Percentiles rank a stretch among this genome's conserved stretches.
These are phyloP conservation scores for honey bee (Apis mellifera) DNA, from an alignment of 1,140 invertebrate genomes.

Conservation along the genomic window Amel_HAv3.1 CM009942.2:855001-855500, in stretches of 20 bases:
- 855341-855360: too few relatives aligned
- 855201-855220: conserved; percentile 53
- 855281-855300: too few relatives aligned
- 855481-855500: too few relatives aligned
- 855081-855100: conserved; percentile 11
- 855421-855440: neutral
- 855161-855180: conserved; percentile 50
- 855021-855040: conserved; percentile 50
- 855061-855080: conserved; percentile 34
- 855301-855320: too few relatives aligned
- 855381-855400: too few relatives aligned
- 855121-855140: conserved; percentile 39
- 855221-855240: neutral
- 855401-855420: conserved; percentile 4
- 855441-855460: too few relatives aligned
- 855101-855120: conserved; percentile 10
- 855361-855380: too few relatives aligned
- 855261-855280: too few relatives aligned
- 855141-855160: conserved; percentile 40
- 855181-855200: conserved; percentile 55
- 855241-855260: neutral
- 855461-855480: too few relatives aligned
- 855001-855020: conserved; percentile 52
- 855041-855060: conserved; percentile 21
- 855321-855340: too few relatives aligned